These are phyloP conservation scores for Tigriopus californicus DNA, from an alignment of 2,888 invertebrate genomes.

Conservation along the genomic window DNA sequence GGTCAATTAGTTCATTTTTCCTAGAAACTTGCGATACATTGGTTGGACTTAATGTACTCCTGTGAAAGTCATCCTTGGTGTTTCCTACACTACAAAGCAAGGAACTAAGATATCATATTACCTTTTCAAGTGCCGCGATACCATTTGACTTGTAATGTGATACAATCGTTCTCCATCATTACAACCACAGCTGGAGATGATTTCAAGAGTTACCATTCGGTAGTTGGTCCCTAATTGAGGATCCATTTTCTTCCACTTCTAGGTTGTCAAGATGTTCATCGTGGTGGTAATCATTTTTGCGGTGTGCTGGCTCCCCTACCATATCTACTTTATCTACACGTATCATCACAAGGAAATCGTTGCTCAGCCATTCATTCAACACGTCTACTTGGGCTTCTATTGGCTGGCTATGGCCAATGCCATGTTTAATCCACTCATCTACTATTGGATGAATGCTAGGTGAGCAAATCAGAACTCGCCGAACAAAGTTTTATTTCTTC, in stretches of 20 bases:
- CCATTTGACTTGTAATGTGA: too few relatives aligned
- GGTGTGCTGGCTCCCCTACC: constrained; percentile 75
- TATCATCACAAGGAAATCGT: constrained; percentile 37
- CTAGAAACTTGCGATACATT: too few relatives aligned
- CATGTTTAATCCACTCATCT: constrained; percentile 78
- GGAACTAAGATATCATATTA: too few relatives aligned
- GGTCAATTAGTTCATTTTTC: too few relatives aligned
- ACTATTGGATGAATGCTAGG: constrained; percentile 75
- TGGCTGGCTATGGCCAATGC: constrained; percentile 84
- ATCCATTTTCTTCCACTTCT: constrained; percentile 20
- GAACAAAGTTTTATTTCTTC: too few relatives aligned
- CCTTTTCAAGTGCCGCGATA: too few relatives aligned
- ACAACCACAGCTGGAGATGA: too few relatives aligned
- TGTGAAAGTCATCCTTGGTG: too few relatives aligned
- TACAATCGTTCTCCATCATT: too few relatives aligned
- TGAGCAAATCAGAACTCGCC: constrained; percentile 20
- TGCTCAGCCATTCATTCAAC: constrained; percentile 52
- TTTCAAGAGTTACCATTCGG: neutral
- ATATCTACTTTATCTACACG: constrained; percentile 62
- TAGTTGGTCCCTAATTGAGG: neutral
- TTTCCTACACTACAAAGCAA: too few relatives aligned
- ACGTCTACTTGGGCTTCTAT: constrained; percentile 65
- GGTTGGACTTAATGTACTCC: too few relatives aligned
- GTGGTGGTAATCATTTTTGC: constrained; percentile 66
- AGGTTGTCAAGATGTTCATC: constrained; percentile 81